These are phyloP conservation scores for Venusia cambrica DNA, from an alignment of 2,888 invertebrate species.

Conservation along the genomic window DNA sequence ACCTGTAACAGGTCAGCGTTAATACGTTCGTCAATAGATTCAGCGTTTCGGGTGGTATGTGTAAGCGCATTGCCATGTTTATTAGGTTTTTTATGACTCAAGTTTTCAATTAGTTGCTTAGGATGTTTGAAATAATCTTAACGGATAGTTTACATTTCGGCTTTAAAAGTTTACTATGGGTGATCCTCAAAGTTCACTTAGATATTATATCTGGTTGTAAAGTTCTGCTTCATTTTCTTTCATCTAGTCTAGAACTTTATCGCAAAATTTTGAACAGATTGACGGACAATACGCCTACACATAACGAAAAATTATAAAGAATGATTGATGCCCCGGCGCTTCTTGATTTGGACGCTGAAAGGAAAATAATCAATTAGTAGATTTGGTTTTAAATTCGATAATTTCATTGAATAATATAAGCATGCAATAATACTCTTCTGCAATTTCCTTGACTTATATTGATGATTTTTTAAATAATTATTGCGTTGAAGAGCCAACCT, in stretches of 20 bases:
- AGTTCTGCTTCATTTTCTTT: too few species aligned
- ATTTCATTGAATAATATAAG: slow-evolving; percentile 4
- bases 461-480: slow-evolving; percentile 21
- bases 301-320: slow-evolving; percentile 28
- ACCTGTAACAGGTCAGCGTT: slow-evolving; percentile 81
- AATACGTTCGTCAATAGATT: slow-evolving; percentile 56
- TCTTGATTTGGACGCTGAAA: slow-evolving; percentile 49
- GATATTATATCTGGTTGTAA: too few species aligned
- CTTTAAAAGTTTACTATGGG: too few species aligned
- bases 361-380: slow-evolving; percentile 50
- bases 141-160: too few species aligned
- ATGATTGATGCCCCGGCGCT: slow-evolving; percentile 36
- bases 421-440: slow-evolving; percentile 22
- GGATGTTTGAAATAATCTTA: not conserved
- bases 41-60: slow-evolving; percentile 24
- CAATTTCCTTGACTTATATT: slow-evolving; percentile 13
- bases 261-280: too few species aligned
- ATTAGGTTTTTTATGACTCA: not conserved
- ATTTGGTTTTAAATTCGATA: slow-evolving; percentile 28
- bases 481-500: slow-evolving; percentile 41
- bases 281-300: slow-evolving; percentile 35
- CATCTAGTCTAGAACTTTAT: too few species aligned
- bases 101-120: slow-evolving; percentile 2
- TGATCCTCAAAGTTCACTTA: too few species aligned
- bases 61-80: slow-evolving; percentile 34